Conservation (phyloP, 2,797 vertebrate genomes). For the Synanceia verrucosa region DNA sequence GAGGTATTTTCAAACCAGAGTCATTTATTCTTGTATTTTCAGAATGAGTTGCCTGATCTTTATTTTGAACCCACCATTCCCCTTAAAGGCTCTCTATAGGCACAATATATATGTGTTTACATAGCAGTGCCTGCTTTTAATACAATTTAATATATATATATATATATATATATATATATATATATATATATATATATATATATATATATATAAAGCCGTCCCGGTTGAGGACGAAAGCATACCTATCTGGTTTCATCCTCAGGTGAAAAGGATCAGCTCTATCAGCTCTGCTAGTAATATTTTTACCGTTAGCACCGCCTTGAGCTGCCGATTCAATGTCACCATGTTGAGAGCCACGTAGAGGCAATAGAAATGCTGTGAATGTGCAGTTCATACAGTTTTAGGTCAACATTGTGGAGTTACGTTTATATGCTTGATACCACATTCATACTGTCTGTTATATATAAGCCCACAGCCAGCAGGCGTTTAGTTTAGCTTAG, state of each 20-base stretch:
- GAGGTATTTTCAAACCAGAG: background rate
- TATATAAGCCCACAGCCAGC: background rate
- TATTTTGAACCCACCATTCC: background rate
- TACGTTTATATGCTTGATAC: background rate
- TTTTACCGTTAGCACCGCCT: too few species aligned
- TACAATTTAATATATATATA: too few species aligned
- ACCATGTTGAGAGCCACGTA: background rate
- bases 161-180: too few species aligned
- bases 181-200: too few species aligned
- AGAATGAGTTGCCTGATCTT: background rate
- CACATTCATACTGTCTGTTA: background rate
- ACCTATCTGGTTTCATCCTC: too few species aligned
- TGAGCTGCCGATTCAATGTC: too few species aligned
- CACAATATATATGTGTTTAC: too few species aligned
- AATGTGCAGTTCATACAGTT: background rate
- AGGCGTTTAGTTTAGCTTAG: background rate
- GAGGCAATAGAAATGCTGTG: background rate
- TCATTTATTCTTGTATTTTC: background rate
- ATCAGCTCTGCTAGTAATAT: background rate
- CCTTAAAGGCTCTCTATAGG: background rate
- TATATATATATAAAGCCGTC: too few species aligned
- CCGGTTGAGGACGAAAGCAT: too few species aligned
- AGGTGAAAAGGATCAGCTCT: too few species aligned
- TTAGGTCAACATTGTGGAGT: background rate
- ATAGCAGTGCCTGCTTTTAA: too few species aligned